Base-by-base conservation (phyloP, 2,888 invertebrate genomes). In the Aelia acuminata region DNA sequence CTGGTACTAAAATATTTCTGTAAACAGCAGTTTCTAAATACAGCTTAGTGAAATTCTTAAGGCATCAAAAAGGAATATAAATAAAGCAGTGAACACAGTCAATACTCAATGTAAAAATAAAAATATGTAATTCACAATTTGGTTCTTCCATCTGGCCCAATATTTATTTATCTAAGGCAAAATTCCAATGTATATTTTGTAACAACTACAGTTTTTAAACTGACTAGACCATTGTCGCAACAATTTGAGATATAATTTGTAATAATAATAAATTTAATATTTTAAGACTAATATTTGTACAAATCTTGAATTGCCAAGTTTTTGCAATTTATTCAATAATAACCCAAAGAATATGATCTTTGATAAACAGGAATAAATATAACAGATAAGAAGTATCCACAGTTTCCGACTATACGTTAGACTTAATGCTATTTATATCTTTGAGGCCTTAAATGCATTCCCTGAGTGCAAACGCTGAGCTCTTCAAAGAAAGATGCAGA, bases 401-500 rank as follows among this genome's bases (percentile, higher is more conserved):
- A 13, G 15, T 75, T 43, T n/a, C 22, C 35, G n/a, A 43, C 10
- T 47, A 47, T 0, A 43, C 7, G 22, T 13, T 43, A 80, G n/a
- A 13, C 80, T 80, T 80, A 80, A n/a, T 80, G 80, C 84, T 87
- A 87, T 57, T 88, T 88, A 26, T 88, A 88, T 57, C 80, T 84
- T 26, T 57, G 53, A 31, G 88, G 84, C 50, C 57, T 39, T 31
- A 84, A 85, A 20, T 87, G 88, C 39, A 89, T 39, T 48, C 89
- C 90, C 31, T 84, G 80, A 13, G 90, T 90, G 20, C 88, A 87
- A 18, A 84, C 35, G n/a, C 87, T 87, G 0, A 97, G 94, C 92
- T 97, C 97, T 89, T 95, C 95, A 39, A 96, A 92, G 92, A 97
- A 98, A 89, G 95, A 96, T 31, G 94, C 92, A 0, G 97, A 96